These are phyloP conservation scores for Psilopogon haemacephalus DNA, from an alignment of 2,113 vertebrate species.

Conservation along the genomic window DNA sequence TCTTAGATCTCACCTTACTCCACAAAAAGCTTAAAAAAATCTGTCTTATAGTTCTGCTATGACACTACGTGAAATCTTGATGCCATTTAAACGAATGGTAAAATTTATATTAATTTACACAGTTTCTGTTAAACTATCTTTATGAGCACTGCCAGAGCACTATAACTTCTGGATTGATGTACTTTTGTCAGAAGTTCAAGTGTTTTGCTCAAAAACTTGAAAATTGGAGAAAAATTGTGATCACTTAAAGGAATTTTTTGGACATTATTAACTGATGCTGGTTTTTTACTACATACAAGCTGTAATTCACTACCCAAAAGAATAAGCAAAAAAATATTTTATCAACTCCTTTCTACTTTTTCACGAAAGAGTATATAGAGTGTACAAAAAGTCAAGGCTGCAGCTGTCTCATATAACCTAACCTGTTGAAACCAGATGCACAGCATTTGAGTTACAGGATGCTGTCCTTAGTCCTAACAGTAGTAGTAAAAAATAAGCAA, in stretches of 20 bases:
- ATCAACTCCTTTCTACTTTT: neutral
- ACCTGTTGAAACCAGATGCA: neutral
- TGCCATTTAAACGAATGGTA: no score
- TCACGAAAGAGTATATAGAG: neutral
- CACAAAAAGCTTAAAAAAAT: neutral
- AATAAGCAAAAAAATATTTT: neutral
- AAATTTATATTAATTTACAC: no score
- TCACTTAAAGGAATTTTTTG: neutral
- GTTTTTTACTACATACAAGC: neutral
- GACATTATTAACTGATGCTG: accelerated
- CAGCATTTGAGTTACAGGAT: neutral
- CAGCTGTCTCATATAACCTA: neutral
- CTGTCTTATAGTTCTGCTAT: neutral
- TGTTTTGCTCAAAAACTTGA: no score
- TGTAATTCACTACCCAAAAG: neutral
- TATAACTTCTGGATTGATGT: no score
- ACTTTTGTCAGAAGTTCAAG: no score
- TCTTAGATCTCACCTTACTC: neutral
- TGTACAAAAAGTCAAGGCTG: neutral
- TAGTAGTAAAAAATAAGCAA: neutral
- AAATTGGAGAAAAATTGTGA: neutral
- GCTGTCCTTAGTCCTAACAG: neutral
- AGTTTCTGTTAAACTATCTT: no score
- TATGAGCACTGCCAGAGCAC: no score
- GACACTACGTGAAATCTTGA: no score